Conservation (phyloP, 1,140 invertebrate species). For the Zaprionus gabonicus region DNA sequence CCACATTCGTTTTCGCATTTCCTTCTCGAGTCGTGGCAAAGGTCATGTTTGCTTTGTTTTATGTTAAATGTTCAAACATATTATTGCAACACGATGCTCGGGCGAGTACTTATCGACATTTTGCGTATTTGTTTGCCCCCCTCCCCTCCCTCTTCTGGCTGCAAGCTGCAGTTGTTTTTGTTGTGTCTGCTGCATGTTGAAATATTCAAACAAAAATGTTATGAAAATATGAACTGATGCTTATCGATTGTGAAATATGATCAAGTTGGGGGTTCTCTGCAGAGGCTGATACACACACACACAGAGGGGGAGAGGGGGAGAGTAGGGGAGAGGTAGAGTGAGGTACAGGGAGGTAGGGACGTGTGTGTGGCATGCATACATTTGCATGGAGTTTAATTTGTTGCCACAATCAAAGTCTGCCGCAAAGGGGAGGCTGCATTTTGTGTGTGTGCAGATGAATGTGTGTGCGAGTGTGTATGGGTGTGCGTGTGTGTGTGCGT, state of each 20-base stretch:
- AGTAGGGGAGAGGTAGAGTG: neutral
- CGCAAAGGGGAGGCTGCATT: slow-evolving; percentile 37
- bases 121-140: slow-evolving; percentile 50
- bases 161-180: slow-evolving; percentile 34
- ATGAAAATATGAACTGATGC: slow-evolving; percentile 84
- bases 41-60: slow-evolving; percentile 83
- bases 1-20: slow-evolving; percentile 21
- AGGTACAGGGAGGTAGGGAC: neutral
- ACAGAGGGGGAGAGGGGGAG: neutral
- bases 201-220: slow-evolving; percentile 77
- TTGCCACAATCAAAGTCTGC: slow-evolving; percentile 58
- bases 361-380: slow-evolving; percentile 31
- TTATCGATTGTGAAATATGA: slow-evolving; percentile 84
- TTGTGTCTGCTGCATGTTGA: slow-evolving; percentile 67
- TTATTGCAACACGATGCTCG: slow-evolving; percentile 71
- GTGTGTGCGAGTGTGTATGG: slow-evolving; percentile 15
- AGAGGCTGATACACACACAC: slow-evolving; percentile 23
- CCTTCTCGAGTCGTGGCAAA: slow-evolving; percentile 59
- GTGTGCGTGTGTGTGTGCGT: slow-evolving; percentile 19
- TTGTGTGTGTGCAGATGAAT: slow-evolving; percentile 47
- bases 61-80: slow-evolving; percentile 83
- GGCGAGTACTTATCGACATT: slow-evolving; percentile 62
- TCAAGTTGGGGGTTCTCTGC: slow-evolving; percentile 46
- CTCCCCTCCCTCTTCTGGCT: neutral
- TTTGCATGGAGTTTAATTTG: slow-evolving; percentile 76